phyloP scores from a whole-genome alignment of 2,888 invertebrate species.

The Lysandra bellargus region DNA sequence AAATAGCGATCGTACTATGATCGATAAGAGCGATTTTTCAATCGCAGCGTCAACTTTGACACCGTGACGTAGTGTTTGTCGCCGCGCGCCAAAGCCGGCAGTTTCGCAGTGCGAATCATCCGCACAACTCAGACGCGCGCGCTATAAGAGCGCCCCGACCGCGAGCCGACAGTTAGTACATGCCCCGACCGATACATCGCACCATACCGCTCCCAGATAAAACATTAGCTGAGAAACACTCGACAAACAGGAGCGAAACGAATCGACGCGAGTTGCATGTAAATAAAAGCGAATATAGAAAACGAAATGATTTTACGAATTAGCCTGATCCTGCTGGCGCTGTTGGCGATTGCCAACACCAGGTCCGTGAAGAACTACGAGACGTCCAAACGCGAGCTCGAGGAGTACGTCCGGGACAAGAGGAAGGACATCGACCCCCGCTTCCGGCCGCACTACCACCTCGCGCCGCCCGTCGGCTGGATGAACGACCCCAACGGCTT shows the following conservation, averaged over 20 bases:
- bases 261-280: neutral
- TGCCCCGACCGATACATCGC: neutral
- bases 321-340: slow-evolving; percentile 42
- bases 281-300: neutral
- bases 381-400: slow-evolving; percentile 50
- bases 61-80: neutral
- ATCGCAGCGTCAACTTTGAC: slow-evolving; percentile 17
- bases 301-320: slow-evolving; percentile 40
- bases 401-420: slow-evolving; percentile 60
- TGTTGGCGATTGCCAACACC: slow-evolving; percentile 45
- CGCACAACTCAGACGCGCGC: neutral
- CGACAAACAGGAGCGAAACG: neutral
- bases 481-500: slow-evolving; percentile 82
- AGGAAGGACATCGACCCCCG: slow-evolving; percentile 59
- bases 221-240: neutral
- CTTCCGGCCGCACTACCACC: slow-evolving; percentile 64
- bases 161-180: neutral
- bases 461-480: slow-evolving; percentile 74
- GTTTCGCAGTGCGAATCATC: slow-evolving; percentile 20
- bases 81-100: neutral
- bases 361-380: slow-evolving; percentile 45
- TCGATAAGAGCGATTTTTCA: neutral
- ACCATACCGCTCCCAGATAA: neutral
- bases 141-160: slow-evolving; percentile 17
- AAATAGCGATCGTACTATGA: slow-evolving; percentile 4